phyloP scores from a whole-genome alignment of 1,140 invertebrate species.

The Potamilus streckersoni region DNA sequence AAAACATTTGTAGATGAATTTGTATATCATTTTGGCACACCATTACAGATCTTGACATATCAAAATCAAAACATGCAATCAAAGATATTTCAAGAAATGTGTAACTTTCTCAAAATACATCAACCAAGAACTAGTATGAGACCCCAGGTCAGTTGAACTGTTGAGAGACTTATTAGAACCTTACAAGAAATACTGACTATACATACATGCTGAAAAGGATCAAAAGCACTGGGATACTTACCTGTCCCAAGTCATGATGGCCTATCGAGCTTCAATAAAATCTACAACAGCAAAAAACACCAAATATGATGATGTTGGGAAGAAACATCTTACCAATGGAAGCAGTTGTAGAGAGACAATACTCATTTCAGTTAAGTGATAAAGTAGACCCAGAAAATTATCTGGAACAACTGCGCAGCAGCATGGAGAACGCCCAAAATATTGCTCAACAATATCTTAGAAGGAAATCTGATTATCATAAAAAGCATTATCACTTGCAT shows the following conservation, averaged over 20 bases:
- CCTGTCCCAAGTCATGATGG: conserved; percentile 30
- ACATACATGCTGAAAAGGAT: conserved; percentile 36
- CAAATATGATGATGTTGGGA: conserved; percentile 40
- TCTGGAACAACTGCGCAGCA: neutral
- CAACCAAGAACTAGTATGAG: neutral
- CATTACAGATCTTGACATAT: too few relatives aligned
- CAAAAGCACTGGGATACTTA: conserved; percentile 34
- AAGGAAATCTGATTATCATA: conserved; percentile 13
- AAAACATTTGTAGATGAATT: too few relatives aligned
- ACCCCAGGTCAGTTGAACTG: conserved; percentile 37
- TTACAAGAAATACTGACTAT: conserved; percentile 27
- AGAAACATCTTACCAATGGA: conserved; percentile 32
- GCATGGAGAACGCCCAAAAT: neutral
- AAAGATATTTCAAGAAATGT: neutral
- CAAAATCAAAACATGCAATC: too few relatives aligned
- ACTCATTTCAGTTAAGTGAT: neutral
- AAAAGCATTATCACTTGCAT: neutral
- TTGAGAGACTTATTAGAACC: conserved; percentile 56
- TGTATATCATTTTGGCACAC: too few relatives aligned
- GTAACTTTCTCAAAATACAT: too few relatives aligned
- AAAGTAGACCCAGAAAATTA: neutral
- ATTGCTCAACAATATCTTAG: conserved; percentile 11
- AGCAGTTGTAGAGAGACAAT: conserved; percentile 11
- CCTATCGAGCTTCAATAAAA: conserved; percentile 31
- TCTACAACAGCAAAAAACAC: conserved; percentile 17